phyloP scores from a whole-genome alignment of 2,113 vertebrate genomes.

The Anolis sagrei region DNA sequence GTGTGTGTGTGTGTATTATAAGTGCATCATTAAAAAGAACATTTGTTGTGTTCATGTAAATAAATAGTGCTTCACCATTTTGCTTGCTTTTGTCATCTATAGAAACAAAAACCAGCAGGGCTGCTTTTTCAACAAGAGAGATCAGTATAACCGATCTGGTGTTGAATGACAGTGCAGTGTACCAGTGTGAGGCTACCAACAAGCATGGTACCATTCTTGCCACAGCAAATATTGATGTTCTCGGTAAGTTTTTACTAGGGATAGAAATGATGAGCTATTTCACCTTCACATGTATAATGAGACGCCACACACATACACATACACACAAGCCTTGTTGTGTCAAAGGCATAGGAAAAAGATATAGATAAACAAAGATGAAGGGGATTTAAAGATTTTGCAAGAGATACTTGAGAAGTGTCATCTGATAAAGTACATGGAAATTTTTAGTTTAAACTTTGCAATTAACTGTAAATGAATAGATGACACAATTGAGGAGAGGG shows the following conservation, averaged over 20 bases:
- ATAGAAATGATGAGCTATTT: neutral
- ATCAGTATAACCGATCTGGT: constrained; percentile 84
- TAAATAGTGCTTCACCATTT: neutral
- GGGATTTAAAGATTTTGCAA: too few species aligned
- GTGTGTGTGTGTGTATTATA: neutral
- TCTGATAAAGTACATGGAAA: too few species aligned
- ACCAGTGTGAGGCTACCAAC: constrained; percentile 93
- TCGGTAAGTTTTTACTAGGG: constrained; percentile 82
- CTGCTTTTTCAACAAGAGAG: constrained; percentile 72
- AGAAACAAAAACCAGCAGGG: constrained; percentile 67
- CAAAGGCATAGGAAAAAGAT: too few species aligned
- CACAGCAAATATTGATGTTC: constrained; percentile 89
- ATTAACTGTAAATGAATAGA: too few species aligned
- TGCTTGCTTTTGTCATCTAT: constrained; percentile 27
- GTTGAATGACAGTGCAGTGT: constrained; percentile 88
- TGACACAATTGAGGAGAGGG: too few species aligned
- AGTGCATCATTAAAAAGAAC: neutral
- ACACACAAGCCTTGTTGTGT: too few species aligned
- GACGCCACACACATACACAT: too few species aligned
- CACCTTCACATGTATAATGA: too few species aligned
- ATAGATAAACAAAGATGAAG: too few species aligned
- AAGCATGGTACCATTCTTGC: constrained; percentile 88
- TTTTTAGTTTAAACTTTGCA: too few species aligned
- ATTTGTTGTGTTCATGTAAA: too few species aligned
- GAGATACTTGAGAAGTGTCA: too few species aligned